Conservation (phyloP, 2,797 vertebrate genomes). For the Otus scops region DNA sequence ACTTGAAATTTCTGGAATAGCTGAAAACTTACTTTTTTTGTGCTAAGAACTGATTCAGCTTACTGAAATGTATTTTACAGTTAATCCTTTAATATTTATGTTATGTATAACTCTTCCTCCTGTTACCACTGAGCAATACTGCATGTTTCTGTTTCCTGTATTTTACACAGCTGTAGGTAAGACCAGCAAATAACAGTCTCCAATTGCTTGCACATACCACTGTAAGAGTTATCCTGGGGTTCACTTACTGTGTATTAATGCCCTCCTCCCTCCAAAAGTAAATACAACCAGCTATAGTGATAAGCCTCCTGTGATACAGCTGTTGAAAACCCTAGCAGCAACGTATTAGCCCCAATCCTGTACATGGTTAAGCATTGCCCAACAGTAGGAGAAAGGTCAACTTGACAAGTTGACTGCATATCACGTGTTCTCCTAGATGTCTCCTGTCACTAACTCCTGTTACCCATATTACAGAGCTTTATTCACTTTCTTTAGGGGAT, state of each 20-base stretch:
- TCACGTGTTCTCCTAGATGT: neutral
- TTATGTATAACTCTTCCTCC: slow-evolving; percentile 38
- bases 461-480: neutral
- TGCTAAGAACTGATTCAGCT: slow-evolving; percentile 45
- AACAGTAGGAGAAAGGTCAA: neutral
- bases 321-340: neutral
- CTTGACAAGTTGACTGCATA: neutral
- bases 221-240: neutral
- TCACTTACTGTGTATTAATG: neutral
- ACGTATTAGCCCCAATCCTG: neutral
- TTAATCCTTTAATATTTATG: slow-evolving; percentile 70
- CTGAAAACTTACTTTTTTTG: neutral
- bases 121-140: slow-evolving; percentile 53
- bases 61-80: slow-evolving; percentile 40
- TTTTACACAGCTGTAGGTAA: slow-evolving; percentile 58
- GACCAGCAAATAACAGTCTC: slow-evolving; percentile 49
- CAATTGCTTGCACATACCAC: neutral
- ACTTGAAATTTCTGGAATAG: slow-evolving; percentile 47
- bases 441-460: neutral
- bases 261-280: neutral
- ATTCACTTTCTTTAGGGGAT: neutral
- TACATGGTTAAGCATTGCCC: neutral
- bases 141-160: slow-evolving; percentile 26
- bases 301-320: neutral
- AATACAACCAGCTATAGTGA: neutral